These are phyloP conservation scores for Australoheros facetus DNA, from an alignment of 2,797 vertebrate species.

Conservation along the genomic window DNA sequence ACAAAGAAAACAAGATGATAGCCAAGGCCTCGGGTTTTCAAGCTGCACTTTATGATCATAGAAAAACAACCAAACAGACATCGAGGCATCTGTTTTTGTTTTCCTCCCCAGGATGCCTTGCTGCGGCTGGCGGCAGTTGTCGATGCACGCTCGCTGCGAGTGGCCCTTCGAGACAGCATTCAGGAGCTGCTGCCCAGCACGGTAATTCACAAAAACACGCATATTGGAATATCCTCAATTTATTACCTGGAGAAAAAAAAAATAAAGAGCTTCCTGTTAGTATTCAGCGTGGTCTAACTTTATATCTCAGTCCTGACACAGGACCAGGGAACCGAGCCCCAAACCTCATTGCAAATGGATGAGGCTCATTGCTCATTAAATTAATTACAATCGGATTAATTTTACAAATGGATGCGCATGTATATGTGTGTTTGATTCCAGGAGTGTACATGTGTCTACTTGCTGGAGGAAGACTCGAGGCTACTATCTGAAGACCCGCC, in stretches of 20 bases:
- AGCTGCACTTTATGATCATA: slow-evolving; percentile 33
- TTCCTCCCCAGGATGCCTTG: slow-evolving; percentile 87
- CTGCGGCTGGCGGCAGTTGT: slow-evolving; percentile 89
- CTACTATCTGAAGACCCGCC: slow-evolving; percentile 85
- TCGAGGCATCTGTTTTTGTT: slow-evolving; percentile 61
- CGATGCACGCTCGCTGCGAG: slow-evolving; percentile 80
- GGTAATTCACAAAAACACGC: slow-evolving; percentile 77
- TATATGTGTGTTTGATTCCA: slow-evolving; percentile 63
- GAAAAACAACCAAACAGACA: slow-evolving; percentile 53
- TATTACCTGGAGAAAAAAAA: slow-evolving; percentile 12
- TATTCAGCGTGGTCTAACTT: slow-evolving; percentile 15
- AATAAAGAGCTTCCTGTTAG: slow-evolving; percentile 21
- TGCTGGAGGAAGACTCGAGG: slow-evolving; percentile 81
- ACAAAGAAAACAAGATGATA: slow-evolving; percentile 27
- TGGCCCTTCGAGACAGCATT: slow-evolving; percentile 85
- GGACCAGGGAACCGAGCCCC: slow-evolving; percentile 20
- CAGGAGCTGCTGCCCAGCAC: slow-evolving; percentile 86
- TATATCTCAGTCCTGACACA: slow-evolving; percentile 3
- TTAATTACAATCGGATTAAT: slow-evolving; percentile 45
- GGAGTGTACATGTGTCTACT: slow-evolving; percentile 88
- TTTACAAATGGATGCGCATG: slow-evolving; percentile 12
- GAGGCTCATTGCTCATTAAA: slow-evolving; percentile 39
- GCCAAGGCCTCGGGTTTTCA: slow-evolving; percentile 42
- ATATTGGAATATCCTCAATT: slow-evolving; percentile 25
- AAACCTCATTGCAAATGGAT: slow-evolving; percentile 27